Evolutionary conservation across 1,140 invertebrate species (phyloP).

Genomic region (Aphelinus certus): DNA sequence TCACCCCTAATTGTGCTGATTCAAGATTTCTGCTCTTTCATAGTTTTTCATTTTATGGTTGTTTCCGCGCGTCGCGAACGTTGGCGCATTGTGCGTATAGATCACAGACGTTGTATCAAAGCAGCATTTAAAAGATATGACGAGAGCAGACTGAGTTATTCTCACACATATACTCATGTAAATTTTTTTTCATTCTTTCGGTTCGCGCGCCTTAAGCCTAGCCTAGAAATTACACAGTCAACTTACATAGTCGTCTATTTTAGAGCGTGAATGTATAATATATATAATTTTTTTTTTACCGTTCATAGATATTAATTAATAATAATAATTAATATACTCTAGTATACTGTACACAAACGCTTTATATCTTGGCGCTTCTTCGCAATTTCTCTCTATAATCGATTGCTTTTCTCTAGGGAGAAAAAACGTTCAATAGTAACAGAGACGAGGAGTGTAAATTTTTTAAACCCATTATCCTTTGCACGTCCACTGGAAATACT

Average conservation of each 20-base stretch:
- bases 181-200: slow-evolving; percentile 35
- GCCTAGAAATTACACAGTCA: slow-evolving; percentile 50
- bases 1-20: slow-evolving; percentile 1
- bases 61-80: slow-evolving; percentile 19
- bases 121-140: slow-evolving; percentile 49
- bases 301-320: slow-evolving; percentile 57
- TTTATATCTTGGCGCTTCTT: slow-evolving; percentile 55
- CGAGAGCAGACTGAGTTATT: slow-evolving; percentile 45
- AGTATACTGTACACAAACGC: slow-evolving; percentile 64
- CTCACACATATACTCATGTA: slow-evolving; percentile 20
- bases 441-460: slow-evolving; percentile 30
- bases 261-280: slow-evolving; percentile 49
- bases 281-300: slow-evolving; percentile 48
- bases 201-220: slow-evolving; percentile 45
- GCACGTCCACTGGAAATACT: slow-evolving; percentile 49
- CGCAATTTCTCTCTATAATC: slow-evolving; percentile 39
- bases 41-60: slow-evolving; percentile 7
- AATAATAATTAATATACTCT: slow-evolving; percentile 61
- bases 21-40: slow-evolving; percentile 15
- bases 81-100: slow-evolving; percentile 49
- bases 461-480: slow-evolving; percentile 22
- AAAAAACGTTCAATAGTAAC: slow-evolving; percentile 42
- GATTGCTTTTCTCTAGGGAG: slow-evolving; percentile 39
- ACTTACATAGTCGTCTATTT: slow-evolving; percentile 47
- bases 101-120: slow-evolving; percentile 50